Evolutionary conservation across 2,797 vertebrate genomes (phyloP), one percentile per base, ranked within the genome.

Genomic region (Epinephelus coioides): DNA sequence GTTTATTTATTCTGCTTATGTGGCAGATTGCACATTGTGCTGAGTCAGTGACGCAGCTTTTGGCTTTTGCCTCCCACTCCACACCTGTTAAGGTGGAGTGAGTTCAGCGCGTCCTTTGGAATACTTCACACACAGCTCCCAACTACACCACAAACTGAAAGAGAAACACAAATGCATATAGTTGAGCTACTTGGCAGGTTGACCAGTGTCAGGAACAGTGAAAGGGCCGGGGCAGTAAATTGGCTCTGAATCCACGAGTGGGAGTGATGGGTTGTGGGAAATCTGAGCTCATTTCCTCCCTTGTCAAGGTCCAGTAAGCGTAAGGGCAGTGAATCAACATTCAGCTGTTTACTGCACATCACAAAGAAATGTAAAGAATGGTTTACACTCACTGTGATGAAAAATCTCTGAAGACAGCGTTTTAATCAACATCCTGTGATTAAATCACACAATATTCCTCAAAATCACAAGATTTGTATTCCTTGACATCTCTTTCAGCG

Each of bases 251-350:
- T 90, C 81, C 9, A 93, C 63, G 70, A 77, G 86, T 78, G 69
- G 79, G 88, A 89, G 84, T 78, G 84, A 83, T 81, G 80, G 72
- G 53, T 79, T 88, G 64, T 80, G 69, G 82, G 86, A 89, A 84
- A 86, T 77, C 77, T 83, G 83, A 88, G 69, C 79, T 90, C 75
- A 86, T 91, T 91, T 92, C 87, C 88, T 89, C 72, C 68, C 71
- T 65, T 40, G 72, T 85, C 79, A 78, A 81, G 86, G 88, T 85
- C 72, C 76, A 89, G 69, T 84, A 81, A 90, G 73, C 65, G 25
- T 51, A 70, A 78, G 43, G 57, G 74, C 15, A 53, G 53, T 68
- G 56, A 25, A 76, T 88, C 85, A 89, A 79, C 87, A 81, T 67
- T 55, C 51, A 61, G 73, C 21, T 56, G 63, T 86, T 88, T 81